phyloP scores from a whole-genome alignment of 1,140 invertebrate genomes.

The Drosophila novamexicana region DNA sequence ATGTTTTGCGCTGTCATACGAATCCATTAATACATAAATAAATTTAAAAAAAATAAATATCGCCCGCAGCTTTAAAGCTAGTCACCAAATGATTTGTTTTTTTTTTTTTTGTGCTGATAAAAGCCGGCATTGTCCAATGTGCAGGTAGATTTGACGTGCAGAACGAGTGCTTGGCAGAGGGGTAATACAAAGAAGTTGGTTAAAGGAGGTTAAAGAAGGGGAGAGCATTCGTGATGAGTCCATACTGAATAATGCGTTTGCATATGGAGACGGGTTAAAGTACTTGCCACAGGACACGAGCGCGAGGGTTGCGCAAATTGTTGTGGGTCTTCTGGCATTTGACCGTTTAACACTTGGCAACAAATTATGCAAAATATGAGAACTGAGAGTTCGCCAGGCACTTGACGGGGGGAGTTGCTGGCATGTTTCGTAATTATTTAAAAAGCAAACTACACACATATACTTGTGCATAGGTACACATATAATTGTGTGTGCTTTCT shows the following conservation, averaged over 20 bases:
- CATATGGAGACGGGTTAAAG: constrained; percentile 17
- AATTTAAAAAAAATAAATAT: too few species aligned
- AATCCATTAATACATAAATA: too few species aligned
- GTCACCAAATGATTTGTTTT: too few species aligned
- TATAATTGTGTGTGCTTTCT: constrained; percentile 46
- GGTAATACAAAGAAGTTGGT: too few species aligned
- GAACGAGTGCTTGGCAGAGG: too few species aligned
- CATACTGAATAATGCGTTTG: not conserved
- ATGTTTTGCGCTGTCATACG: too few species aligned
- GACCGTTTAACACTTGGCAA: constrained; percentile 20
- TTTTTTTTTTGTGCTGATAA: too few species aligned
- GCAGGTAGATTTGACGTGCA: too few species aligned
- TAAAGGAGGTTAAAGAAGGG: too few species aligned
- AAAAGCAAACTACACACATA: constrained; percentile 61
- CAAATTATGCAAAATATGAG: constrained; percentile 35
- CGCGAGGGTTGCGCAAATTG: constrained; percentile 15
- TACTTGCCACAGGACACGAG: constrained; percentile 10
- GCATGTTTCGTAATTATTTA: constrained; percentile 62
- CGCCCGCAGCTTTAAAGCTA: too few species aligned
- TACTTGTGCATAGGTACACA: constrained; percentile 6
- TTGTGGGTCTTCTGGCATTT: constrained; percentile 20
- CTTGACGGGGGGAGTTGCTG: constrained; percentile 13
- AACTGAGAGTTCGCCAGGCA: constrained; percentile 9
- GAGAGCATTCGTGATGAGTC: not conserved
- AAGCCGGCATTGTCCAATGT: not conserved